Conservation (phyloP, 2,797 vertebrate species). For the Hemibagrus guttatus region DNA sequence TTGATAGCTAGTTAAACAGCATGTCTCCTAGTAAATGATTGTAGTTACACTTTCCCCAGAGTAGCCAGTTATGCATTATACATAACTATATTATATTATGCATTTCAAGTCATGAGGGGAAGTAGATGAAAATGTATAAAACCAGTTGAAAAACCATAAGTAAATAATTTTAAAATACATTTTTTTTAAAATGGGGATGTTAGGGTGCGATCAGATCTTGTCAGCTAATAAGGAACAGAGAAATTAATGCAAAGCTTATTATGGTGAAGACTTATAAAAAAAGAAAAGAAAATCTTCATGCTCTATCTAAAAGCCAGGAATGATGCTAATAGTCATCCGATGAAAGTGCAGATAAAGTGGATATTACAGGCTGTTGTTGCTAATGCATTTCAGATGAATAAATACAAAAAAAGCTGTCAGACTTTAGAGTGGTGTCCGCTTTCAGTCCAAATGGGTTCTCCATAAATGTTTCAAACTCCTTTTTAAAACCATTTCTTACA, state of each 20-base stretch:
- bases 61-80: not conserved
- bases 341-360: not conserved
- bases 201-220: not conserved
- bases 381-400: constrained; percentile 18
- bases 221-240: not conserved
- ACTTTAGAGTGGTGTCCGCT: not conserved
- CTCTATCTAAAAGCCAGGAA: not conserved
- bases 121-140: not conserved
- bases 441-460: not conserved
- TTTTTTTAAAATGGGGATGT: not conserved
- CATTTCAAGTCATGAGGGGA: not conserved
- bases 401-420: not conserved
- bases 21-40: not conserved
- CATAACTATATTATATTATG: not conserved
- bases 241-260: not conserved
- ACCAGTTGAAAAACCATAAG: not conserved
- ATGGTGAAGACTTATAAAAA: not conserved
- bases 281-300: not conserved
- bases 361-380: not conserved
- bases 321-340: not conserved
- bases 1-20: not conserved
- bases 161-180: not conserved
- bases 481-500: not conserved
- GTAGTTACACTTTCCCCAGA: not conserved
- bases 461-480: not conserved